Percentiles rank a stretch among this genome's conserved stretches.
phyloP scores from a whole-genome alignment of 2,113 vertebrate species.

The Trichomycterus rosablanca region DNA sequence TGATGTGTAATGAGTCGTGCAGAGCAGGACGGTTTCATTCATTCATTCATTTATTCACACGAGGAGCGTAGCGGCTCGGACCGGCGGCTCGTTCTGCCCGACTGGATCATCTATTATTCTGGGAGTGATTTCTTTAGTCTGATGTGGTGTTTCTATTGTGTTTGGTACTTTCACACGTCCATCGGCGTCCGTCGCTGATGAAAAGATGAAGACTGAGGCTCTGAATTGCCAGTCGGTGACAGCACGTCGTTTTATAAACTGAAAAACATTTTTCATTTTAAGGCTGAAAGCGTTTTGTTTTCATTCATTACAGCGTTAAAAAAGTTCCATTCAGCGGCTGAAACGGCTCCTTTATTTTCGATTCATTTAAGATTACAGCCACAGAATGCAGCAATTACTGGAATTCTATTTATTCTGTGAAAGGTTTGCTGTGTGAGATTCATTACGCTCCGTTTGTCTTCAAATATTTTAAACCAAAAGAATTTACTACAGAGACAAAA shows the following conservation, averaged over 20 bases:
- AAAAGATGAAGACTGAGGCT: background rate
- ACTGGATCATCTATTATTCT: background rate
- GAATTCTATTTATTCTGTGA: too few species aligned
- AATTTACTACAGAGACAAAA: too few species aligned
- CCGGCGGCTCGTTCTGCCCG: too few species aligned
- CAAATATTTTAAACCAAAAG: too few species aligned
- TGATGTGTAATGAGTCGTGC: conserved; percentile 42
- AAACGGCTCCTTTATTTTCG: too few species aligned
- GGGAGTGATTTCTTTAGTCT: background rate
- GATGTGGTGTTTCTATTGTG: conserved; percentile 11
- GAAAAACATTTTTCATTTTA: background rate
- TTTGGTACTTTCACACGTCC: conserved; percentile 36
- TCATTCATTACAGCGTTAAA: background rate
- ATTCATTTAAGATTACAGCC: too few species aligned
- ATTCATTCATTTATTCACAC: background rate
- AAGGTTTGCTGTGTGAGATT: too few species aligned
- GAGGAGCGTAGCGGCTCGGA: background rate
- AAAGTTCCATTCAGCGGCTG: conserved; percentile 7
- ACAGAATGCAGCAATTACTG: too few species aligned
- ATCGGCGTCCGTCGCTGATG: conserved; percentile 40
- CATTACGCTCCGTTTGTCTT: too few species aligned
- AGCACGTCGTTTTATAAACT: background rate
- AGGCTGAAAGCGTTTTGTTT: background rate
- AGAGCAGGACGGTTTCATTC: conserved; percentile 26
- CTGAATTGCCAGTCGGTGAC: conserved; percentile 1